These are phyloP conservation scores for Bubo blakistoni DNA, from an alignment of 2,113 vertebrate species.

Conservation along the genomic window DNA sequence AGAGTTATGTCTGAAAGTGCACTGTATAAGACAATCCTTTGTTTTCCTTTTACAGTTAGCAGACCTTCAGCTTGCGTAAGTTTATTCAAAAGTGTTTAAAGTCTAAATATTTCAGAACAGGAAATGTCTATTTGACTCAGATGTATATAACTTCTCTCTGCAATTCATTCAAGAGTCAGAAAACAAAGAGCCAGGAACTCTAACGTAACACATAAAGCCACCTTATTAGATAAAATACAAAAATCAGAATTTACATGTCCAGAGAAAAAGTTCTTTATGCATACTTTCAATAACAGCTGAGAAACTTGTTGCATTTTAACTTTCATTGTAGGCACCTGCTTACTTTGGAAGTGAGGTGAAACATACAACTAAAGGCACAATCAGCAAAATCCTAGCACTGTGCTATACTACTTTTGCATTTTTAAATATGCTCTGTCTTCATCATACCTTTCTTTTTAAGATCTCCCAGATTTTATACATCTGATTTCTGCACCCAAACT, in stretches of 20 bases:
- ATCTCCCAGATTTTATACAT: neutral
- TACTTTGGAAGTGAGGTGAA: neutral
- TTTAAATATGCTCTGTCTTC: neutral
- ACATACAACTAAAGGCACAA: neutral
- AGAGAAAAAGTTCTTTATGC: neutral
- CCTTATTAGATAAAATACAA: neutral
- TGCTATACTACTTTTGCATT: neutral
- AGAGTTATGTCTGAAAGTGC: neutral
- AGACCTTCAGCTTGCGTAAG: fast-evolving
- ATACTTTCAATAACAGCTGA: neutral
- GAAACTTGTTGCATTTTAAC: neutral
- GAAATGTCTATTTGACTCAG: neutral
- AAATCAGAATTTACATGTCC: neutral
- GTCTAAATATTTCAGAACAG: neutral
- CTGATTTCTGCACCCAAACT: neutral
- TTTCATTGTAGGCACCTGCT: neutral
- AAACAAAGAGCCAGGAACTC: neutral
- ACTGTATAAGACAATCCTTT: neutral
- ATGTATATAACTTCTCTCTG: neutral
- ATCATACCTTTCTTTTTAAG: neutral
- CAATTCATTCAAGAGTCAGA: neutral
- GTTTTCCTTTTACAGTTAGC: neutral
- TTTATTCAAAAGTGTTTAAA: neutral
- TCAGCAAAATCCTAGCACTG: neutral
- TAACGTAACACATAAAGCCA: neutral